phyloP scores from a whole-genome alignment of 2,113 vertebrate species.

The Mionectes macconnelli region DNA sequence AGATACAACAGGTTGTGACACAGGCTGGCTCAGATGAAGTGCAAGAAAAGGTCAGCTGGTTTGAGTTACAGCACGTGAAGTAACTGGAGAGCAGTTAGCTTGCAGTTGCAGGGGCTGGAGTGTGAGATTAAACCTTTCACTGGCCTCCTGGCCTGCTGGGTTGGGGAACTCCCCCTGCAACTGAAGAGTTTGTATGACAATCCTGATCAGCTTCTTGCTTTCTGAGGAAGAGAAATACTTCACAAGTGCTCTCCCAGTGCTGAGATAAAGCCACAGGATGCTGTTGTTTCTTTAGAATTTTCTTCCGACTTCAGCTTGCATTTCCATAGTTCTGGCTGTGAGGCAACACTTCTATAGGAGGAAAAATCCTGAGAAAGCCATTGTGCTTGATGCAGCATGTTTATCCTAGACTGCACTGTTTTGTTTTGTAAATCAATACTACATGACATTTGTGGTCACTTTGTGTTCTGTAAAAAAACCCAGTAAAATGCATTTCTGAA shows the following conservation, averaged over 20 bases:
- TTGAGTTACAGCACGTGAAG: slow-evolving; percentile 29
- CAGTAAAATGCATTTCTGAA: not conserved
- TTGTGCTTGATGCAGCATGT: not conserved
- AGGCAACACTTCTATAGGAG: not conserved
- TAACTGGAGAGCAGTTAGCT: slow-evolving; percentile 30
- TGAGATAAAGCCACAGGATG: not conserved
- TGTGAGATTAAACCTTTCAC: not conserved
- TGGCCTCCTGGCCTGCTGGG: not conserved
- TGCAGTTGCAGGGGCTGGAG: not conserved
- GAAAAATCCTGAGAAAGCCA: not conserved
- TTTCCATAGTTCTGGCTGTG: not conserved
- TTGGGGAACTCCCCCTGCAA: not conserved
- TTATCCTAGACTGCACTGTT: not conserved
- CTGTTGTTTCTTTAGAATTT: not conserved
- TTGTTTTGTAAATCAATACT: not conserved
- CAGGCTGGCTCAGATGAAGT: not conserved
- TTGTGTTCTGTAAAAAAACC: not conserved
- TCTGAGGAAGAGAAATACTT: not conserved
- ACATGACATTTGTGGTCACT: not conserved
- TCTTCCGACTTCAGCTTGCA: not conserved
- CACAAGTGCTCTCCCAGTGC: not conserved
- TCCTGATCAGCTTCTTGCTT: not conserved
- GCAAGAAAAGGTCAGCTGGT: slow-evolving; percentile 44
- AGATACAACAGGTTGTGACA: not conserved
- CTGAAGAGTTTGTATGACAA: not conserved